Conservation (phyloP, 1,140 invertebrate genomes). For the Popillia japonica region DNA sequence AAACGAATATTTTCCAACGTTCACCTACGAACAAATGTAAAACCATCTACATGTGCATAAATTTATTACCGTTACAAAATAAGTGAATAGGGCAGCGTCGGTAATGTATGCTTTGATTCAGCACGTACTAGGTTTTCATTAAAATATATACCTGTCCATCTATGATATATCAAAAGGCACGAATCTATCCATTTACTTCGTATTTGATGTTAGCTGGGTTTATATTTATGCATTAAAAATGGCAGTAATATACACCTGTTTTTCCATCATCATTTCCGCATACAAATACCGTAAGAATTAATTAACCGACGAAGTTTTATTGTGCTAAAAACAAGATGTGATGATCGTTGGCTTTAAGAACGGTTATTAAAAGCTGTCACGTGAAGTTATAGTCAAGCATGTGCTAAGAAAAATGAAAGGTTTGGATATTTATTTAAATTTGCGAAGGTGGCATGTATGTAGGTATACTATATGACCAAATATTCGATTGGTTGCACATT, state of each 20-base stretch:
- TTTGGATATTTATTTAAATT: no score
- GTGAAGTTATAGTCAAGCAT: no score
- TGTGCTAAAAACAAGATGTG: neutral
- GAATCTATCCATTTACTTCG: neutral
- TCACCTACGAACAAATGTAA: constrained; percentile 7
- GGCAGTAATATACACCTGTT: neutral
- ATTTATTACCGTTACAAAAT: constrained; percentile 28
- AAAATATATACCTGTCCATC: constrained; percentile 21
- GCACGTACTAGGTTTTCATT: constrained; percentile 10
- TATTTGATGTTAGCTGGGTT: neutral
- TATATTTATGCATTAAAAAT: constrained; percentile 18
- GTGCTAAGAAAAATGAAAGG: no score
- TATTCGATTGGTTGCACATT: no score
- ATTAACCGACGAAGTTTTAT: neutral
- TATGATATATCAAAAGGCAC: neutral
- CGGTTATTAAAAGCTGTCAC: no score
- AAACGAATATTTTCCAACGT: neutral
- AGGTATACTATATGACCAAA: no score
- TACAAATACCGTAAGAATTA: neutral
- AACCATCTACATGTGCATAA: neutral
- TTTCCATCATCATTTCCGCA: neutral
- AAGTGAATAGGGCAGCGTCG: neutral
- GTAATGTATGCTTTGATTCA: neutral
- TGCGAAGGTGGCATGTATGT: no score
- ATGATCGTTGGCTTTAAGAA: no score